Evolutionary conservation across 2,888 invertebrate genomes (phyloP).

Genomic region (Encarsia formosa): DNA sequence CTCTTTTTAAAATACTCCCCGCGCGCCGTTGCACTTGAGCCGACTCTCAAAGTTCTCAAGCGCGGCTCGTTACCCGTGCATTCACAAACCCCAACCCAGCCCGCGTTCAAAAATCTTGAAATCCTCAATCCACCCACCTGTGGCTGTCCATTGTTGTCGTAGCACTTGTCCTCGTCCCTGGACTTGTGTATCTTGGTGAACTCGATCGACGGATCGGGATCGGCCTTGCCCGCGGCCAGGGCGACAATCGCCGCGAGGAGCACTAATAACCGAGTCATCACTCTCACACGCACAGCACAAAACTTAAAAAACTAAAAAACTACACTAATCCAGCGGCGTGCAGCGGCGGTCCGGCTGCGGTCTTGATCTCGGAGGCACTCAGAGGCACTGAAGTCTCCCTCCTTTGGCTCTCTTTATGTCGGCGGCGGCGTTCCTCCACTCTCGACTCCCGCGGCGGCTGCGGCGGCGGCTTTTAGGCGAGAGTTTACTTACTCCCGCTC

Average conservation of each 20-base stretch:
- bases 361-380: not conserved
- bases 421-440: not conserved
- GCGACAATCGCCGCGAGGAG: conserved; percentile 24
- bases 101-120: not conserved
- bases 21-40: no score
- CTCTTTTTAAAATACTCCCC: no score
- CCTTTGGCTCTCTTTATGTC: no score
- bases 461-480: no score
- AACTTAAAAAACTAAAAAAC: not conserved
- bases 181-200: conserved; percentile 36
- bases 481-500: no score
- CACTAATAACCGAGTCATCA: not conserved
- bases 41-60: no score
- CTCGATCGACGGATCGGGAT: conserved; percentile 44
- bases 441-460: not conserved
- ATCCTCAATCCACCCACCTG: no score
- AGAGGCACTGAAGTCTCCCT: no score
- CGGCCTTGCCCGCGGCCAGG: conserved; percentile 30
- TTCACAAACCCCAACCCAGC: not conserved
- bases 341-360: not conserved
- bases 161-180: conserved; percentile 46
- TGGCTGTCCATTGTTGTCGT: conserved; percentile 41
- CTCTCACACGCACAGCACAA: no score
- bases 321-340: conserved; percentile 11
- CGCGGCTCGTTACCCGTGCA: no score